phyloP scores from a whole-genome alignment of 2,888 invertebrate genomes.

The Chalcis sispes region DNA sequence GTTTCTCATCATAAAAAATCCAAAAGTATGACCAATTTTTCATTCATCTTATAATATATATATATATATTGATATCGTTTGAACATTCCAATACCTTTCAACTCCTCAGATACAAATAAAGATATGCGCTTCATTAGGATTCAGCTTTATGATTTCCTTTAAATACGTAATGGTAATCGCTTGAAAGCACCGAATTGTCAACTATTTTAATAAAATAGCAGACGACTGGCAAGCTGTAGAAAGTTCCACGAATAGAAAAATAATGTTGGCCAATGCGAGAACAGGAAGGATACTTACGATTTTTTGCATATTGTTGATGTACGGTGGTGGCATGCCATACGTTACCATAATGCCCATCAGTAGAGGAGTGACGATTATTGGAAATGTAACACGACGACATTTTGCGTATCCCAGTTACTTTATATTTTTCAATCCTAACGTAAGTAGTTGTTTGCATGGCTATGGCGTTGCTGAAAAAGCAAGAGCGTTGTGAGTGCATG shows the following conservation, averaged over 20 bases:
- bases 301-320: background rate
- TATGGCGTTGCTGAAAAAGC: background rate
- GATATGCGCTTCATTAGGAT: constrained; percentile 64
- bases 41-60: too few species aligned
- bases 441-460: background rate
- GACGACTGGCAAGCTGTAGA: constrained; percentile 60
- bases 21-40: too few species aligned
- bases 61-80: too few species aligned
- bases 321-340: background rate
- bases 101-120: constrained; percentile 56
- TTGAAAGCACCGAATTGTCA: constrained; percentile 51
- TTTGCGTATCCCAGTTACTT: too few species aligned
- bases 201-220: constrained; percentile 60
- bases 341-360: background rate
- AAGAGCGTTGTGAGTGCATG: too few species aligned
- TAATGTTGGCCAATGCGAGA: constrained; percentile 57
- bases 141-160: constrained; percentile 61
- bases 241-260: constrained; percentile 51
- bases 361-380: background rate
- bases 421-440: background rate
- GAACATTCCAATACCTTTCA: background rate
- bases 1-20: too few species aligned
- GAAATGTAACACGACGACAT: background rate
- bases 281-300: background rate
- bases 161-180: constrained; percentile 62